Evolutionary conservation across 1,140 invertebrate species (phyloP), one percentile per base, ranked within the genome.

Genomic region (Brachionus sp.): DNA sequence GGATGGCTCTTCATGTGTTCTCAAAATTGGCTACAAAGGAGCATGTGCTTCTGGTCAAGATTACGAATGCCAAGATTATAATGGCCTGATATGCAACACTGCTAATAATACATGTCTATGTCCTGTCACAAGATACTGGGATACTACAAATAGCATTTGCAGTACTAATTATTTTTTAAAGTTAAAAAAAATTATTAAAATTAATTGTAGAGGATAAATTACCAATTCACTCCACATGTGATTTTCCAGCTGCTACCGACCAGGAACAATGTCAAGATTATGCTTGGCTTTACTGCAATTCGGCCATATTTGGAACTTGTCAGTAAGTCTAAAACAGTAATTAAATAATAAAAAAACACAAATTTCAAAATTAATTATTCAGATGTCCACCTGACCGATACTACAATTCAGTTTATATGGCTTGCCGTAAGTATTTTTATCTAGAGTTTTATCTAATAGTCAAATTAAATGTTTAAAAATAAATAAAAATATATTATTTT

Each of bases 251-350:
- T 29, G 16, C 42, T 10, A 62, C 46, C 16, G 50, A 62, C 12
- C 16, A 62, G 5, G 77, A 80, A 44, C 19, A 29, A 5, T 80
- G 77, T 23, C 77, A 80, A 44, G 77, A 80, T 25, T 80, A 62
- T 10, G 77, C 77, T 33, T 80, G 50, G 50, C 46, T 80, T n/a
- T 80, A 80, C 39, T 80, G 77, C n/a, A 39, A 80, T 80, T 42
- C 62, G 10, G 35, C 25, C 29, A 9, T 25, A n/a, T 29, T 44
- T 16, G 42, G 42, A 25, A 42, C 50, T 13, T 62, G 75, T 29
- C 44, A 80, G 50, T 62, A 44, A 42, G 35, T 35, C 1, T 35
- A 35, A n/a, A 12, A 23, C 4, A 46, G n/a, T 19, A 68, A 9
- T 64, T 53, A 5, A 4, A 37, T 77, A 12, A 3, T 25, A 53